Evolutionary conservation across 2,888 invertebrate genomes (phyloP).

Genomic region (Agonopterix subpropinquella): DNA sequence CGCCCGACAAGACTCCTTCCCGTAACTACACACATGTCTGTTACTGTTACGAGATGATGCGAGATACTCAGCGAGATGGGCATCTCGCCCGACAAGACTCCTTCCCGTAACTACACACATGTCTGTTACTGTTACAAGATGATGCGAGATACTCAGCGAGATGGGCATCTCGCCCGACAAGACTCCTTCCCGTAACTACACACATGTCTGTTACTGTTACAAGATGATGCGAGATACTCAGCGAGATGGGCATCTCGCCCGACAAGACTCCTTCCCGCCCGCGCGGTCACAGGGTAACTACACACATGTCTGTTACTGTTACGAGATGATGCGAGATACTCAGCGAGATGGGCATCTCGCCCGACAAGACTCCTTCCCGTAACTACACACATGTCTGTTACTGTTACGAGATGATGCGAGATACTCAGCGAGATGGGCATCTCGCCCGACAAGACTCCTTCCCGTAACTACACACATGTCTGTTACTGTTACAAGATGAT

Average conservation of each 20-base stretch:
- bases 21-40: conserved; percentile 37
- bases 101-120: conserved; percentile 46
- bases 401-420: conserved; percentile 94
- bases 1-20: conserved; percentile 84
- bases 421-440: conserved; percentile 94
- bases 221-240: conserved; percentile 95
- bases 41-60: no score
- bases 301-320: no score
- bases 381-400: conserved; percentile 3
- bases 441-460: conserved; percentile 86
- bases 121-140: no score
- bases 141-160: conserved; percentile 92
- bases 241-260: conserved; percentile 93
- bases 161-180: conserved; percentile 95
- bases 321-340: conserved; percentile 95
- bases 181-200: conserved; percentile 69
- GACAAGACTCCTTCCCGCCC: conserved; percentile 82
- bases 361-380: conserved; percentile 83
- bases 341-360: conserved; percentile 92
- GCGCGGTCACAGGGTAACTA: conserved; percentile 76
- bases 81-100: conserved; percentile 90
- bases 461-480: conserved; percentile 34
- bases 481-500: no score
- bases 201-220: no score
- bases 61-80: conserved; percentile 94